Base-by-base conservation (phyloP, 2,113 vertebrate species). In the Phalacrocorax pelagicus region DNA sequence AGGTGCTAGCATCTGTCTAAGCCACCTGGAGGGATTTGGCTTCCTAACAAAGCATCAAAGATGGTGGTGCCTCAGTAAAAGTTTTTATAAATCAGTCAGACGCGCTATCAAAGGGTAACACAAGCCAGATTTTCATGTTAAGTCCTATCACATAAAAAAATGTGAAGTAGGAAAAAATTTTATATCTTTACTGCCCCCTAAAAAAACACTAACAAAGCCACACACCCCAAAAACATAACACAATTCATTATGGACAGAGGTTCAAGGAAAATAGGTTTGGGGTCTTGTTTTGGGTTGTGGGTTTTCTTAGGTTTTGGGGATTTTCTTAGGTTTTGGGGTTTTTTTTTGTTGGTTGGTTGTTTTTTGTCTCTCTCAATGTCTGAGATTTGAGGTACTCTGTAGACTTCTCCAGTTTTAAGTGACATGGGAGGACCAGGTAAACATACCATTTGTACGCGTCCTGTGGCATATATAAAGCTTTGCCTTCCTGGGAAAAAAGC, bases 1-100 rank as follows among this genome's bases (percentile, higher is more conserved):
- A 97, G 97, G 97, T 80, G 91, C 84, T 32, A 96, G 96, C 98
- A 97, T 97, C 97, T 98, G 97, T 96, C 96, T 96, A 90, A 98
- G 97, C 95, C 95, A 98, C 98, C 98, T 54, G 87, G 87, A 95
- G 98, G 97, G 94, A 94, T 97, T 97, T 98, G 98, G 98, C 98
- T 97, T 75, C 96, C 90, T 97, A 98, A 98, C 98, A 98, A 98
- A 98, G 97, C 93, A 82, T 73, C 70, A 66, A 83, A 87, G 88
- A 97, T 80, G 97, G 94, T 95, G 92, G 85, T 88, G 94, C 90
- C 97, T 98, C 96, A 59, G 93, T 85, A 78, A 91, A 95, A 93
- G 66, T 82, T 92, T 84, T 97, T 98, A 95, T 97, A 97, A 97
- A 96, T 97, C 96, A 82, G 14, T 66, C 90, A 81, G 92, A 96